Conservation (phyloP, 2,888 invertebrate genomes). For the Arrhopalites spinosus region DNA sequence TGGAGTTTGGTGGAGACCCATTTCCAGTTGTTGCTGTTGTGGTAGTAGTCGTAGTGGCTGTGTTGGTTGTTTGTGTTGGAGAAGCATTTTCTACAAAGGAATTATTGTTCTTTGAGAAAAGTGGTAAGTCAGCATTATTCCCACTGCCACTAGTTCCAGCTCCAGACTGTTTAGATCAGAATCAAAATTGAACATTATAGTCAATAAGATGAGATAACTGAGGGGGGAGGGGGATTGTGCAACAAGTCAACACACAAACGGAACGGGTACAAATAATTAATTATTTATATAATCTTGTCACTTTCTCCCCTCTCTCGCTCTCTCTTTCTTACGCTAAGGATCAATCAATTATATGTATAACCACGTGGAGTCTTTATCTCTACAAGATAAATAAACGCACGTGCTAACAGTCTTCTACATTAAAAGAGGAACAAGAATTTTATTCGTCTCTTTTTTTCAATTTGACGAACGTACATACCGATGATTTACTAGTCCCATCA, state of each 20-base stretch:
- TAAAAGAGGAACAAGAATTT: too few relatives aligned
- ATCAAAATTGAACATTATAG: background rate
- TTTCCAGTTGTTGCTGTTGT: slow-evolving; percentile 26
- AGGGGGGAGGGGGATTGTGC: background rate
- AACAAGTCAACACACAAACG: too few relatives aligned
- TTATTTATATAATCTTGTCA: too few relatives aligned
- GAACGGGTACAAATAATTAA: too few relatives aligned
- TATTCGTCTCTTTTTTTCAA: too few relatives aligned
- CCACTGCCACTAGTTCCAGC: background rate
- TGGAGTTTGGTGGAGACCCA: slow-evolving; percentile 36
- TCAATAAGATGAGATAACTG: background rate
- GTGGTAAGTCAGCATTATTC: background rate
- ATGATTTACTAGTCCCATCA: slow-evolving; percentile 26
- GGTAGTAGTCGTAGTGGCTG: background rate
- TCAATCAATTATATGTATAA: too few relatives aligned
- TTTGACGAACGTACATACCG: too few relatives aligned
- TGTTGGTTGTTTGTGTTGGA: slow-evolving; percentile 4
- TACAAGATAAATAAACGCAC: too few relatives aligned
- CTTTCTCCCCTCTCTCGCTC: too few relatives aligned
- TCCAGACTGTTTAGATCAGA: background rate
- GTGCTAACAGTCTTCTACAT: too few relatives aligned
- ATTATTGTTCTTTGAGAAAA: slow-evolving; percentile 23
- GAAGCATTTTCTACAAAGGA: slow-evolving; percentile 29
- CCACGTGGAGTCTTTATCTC: too few relatives aligned
- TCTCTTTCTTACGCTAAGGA: too few relatives aligned